Conservation (phyloP, 2,888 invertebrate genomes). For the Sarcophaga subvicina region DNA sequence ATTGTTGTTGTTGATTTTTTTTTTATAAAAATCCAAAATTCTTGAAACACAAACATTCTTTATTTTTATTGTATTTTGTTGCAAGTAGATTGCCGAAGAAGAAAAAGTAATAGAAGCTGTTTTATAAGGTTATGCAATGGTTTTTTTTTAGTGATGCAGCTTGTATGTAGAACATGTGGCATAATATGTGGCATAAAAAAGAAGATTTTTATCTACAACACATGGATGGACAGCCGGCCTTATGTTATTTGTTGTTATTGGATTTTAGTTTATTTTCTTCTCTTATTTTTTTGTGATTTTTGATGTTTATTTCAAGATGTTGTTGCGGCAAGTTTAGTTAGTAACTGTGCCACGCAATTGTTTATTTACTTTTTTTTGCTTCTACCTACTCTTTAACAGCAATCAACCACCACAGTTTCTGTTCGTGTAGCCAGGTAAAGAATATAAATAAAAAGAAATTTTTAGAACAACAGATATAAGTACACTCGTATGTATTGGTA, state of each 20-base stretch:
- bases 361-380: conserved; percentile 22
- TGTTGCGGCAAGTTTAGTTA: conserved; percentile 30
- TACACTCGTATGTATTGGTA: no score
- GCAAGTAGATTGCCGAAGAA: background rate
- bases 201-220: conserved; percentile 51
- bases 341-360: conserved; percentile 59
- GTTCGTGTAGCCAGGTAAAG: background rate
- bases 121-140: conserved; percentile 59
- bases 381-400: background rate
- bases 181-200: conserved; percentile 17
- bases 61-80: conserved; percentile 6
- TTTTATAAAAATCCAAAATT: background rate
- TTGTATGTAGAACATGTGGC: conserved; percentile 57
- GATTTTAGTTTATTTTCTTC: no score
- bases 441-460: background rate
- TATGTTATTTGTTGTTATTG: conserved; percentile 26
- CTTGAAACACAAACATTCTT: conserved; percentile 15
- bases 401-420: background rate
- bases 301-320: background rate
- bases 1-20: background rate
- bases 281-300: background rate
- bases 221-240: conserved; percentile 28
- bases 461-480: no score
- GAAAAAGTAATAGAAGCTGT: no score
- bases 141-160: conserved; percentile 10